Conservation (phyloP, 2,888 invertebrate genomes). For the Hedychridium roseum region DNA sequence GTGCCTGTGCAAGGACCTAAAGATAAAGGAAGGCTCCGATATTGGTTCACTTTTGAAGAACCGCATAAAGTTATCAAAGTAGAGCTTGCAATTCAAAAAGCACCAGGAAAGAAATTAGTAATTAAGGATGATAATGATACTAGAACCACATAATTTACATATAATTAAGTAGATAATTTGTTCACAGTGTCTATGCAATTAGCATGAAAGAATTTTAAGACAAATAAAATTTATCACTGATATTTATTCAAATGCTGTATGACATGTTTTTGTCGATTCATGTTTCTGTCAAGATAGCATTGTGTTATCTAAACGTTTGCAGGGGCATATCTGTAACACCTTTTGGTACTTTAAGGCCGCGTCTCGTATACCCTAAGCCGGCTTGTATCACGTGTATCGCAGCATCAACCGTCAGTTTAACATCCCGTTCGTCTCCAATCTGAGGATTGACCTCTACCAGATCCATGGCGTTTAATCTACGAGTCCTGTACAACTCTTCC, state of each 20-base stretch:
- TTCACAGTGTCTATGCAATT: too few relatives aligned
- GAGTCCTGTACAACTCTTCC: slow-evolving; percentile 78
- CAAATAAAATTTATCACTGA: not conserved
- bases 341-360: slow-evolving; percentile 68
- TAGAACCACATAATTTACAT: slow-evolving; percentile 8
- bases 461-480: slow-evolving; percentile 82
- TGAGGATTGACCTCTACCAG: slow-evolving; percentile 91
- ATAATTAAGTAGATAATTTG: slow-evolving; percentile 6
- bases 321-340: slow-evolving; percentile 64
- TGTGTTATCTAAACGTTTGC: slow-evolving; percentile 60
- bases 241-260: slow-evolving; percentile 9
- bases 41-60: slow-evolving; percentile 20
- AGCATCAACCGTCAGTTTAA: slow-evolving; percentile 76
- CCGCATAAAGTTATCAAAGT: slow-evolving; percentile 29
- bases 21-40: slow-evolving; percentile 66
- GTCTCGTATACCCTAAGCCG: slow-evolving; percentile 72
- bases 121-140: slow-evolving; percentile 24
- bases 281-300: not conserved
- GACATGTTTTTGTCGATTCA: too few relatives aligned
- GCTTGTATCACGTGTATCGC: slow-evolving; percentile 80
- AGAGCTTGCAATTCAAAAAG: slow-evolving; percentile 36
- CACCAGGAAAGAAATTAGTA: slow-evolving; percentile 32
- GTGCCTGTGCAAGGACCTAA: slow-evolving; percentile 75
- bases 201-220: slow-evolving; percentile 10
- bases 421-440: slow-evolving; percentile 75